These are phyloP conservation scores for Agrochola lota DNA, from an alignment of 2,888 invertebrate species.

Conservation along the genomic window DNA sequence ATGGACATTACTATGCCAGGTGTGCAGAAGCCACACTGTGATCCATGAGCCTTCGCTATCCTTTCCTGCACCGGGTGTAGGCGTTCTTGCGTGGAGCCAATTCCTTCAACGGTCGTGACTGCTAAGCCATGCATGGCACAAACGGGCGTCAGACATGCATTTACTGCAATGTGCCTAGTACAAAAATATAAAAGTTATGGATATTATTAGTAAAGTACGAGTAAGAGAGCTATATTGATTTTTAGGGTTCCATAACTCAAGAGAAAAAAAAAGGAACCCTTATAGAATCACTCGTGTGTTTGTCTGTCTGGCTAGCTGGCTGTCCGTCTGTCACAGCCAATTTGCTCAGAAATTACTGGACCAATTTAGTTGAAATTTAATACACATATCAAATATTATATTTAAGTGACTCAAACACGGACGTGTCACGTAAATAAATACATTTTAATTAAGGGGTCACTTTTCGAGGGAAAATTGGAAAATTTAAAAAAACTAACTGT, in stretches of 20 bases:
- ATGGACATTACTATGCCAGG: slow-evolving; percentile 99
- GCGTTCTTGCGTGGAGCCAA: slow-evolving; percentile 94
- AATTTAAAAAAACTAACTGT: too few relatives aligned
- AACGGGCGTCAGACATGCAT: slow-evolving; percentile 97
- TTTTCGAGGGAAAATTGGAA: too few relatives aligned
- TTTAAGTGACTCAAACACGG: too few relatives aligned
- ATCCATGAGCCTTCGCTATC: slow-evolving; percentile 97
- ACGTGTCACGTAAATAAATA: too few relatives aligned
- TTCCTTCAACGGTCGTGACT: slow-evolving; percentile 98
- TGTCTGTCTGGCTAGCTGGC: too few relatives aligned
- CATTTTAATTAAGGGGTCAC: too few relatives aligned
- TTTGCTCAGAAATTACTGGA: too few relatives aligned
- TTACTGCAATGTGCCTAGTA: slow-evolving; percentile 94
- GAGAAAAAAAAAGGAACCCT: too few relatives aligned
- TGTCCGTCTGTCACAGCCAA: too few relatives aligned
- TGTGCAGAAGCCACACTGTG: slow-evolving; percentile 98
- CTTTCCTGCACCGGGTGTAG: slow-evolving; percentile 97
- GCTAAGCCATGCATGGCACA: slow-evolving; percentile 96
- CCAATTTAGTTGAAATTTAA: too few relatives aligned
- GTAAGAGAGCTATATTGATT: not conserved
- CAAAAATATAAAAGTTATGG: slow-evolving; percentile 53
- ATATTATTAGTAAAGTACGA: not conserved
- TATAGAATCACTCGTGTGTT: too few relatives aligned
- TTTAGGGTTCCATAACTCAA: not conserved
- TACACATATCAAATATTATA: too few relatives aligned